Evolutionary conservation across 1,140 invertebrate genomes (phyloP), one percentile per base, ranked within the genome.

Genomic region (Theocolax elegans): DNA sequence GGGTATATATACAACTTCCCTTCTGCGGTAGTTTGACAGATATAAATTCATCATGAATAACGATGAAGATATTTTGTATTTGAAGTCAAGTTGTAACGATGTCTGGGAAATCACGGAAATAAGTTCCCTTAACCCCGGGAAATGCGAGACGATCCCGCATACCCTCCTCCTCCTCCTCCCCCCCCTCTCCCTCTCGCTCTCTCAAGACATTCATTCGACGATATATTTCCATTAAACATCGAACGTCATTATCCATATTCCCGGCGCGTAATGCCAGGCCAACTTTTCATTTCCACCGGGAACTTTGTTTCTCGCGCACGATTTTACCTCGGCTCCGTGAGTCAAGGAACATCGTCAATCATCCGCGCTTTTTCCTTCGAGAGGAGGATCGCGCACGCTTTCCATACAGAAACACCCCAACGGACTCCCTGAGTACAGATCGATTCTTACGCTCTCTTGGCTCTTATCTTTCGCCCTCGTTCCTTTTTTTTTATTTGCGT

Each of bases 331-430:
- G n/a, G n/a, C n/a, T n/a, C n/a, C n/a, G n/a, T n/a, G n/a, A n/a
- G n/a, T n/a, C 13, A 38, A 40, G 63, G 25, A 35, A 19, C 65
- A 35, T 67, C 53, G 65, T 67, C 53, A 44, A 67, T 67, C 65
- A 67, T 67, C 15, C 53, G n/a, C 31, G 29, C 62, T 44, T 64
- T 38, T 63, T 63, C 31, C 9, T 38, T 19, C n/a, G 31, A 49
- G 13, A 25, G n/a, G 13, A 27, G 40, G 58, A 62, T 62, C 25
- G 27, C n/a, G n/a, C 27, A 25, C 51, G 17, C 13, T 56, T 66
- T 54, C 40, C 51, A 66, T 66, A 54, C 40, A 19, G n/a, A 56
- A 66, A 19, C 12, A 66, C 31, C 3, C 13, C 9, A 23, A 53
- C 25, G 27, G 27, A 66, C 40, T 13, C n/a, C 12, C 21, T 25